Base-by-base conservation (phyloP, 2,888 invertebrate genomes). In the Drosophila lutescens region DNA sequence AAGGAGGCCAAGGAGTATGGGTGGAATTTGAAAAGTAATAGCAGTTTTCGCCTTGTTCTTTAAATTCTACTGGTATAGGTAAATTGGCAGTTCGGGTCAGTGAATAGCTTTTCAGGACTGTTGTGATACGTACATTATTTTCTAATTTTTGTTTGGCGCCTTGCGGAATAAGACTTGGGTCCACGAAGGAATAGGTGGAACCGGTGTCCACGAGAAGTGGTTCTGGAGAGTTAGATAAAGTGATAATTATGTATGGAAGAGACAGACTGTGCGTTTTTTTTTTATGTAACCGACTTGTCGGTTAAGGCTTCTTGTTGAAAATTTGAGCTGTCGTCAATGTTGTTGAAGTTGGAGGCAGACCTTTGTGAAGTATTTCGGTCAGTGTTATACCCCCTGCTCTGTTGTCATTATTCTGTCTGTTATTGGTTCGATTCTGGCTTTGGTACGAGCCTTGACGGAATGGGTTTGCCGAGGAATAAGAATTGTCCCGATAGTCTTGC, bases 241-340 rank as follows among this genome's bases (percentile, higher is more conserved):
- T n/a, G n/a, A 20, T 17, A 3, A 17, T 10, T 41, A 41, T 17
- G 9, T 41, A 41, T 3, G 17, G 10, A 41, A 20, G 41, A 10
- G 15, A 17, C 10, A n/a, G 17, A 41, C 17, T 17, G 4, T 17
- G 41, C 9, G 17, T 41, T 41, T 41, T 44, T 12, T 44, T 44
- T 23, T 44, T 44, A 44, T 23, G 23, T 44, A 44, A 44, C 23
- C 13, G 44, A 44, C 44, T 44, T 44, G 44, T 44, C 41, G 41
- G 41, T 41, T 9, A 10, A 41, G 41, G 20, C 43, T 20, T 7
- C 20, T 20, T 43, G 43, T 20, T 17, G 20, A 43, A 43, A 20
- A 20, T 20, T 12, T 43, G 20, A 9, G 17, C 4, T 43, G 43
- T 43, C 20, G 10, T 43, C 7, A 20, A 43, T 23, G 43, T 23